A percentile compares a stretch with the other conserved stretches of the same genome.
These are phyloP conservation scores for Saguinus midas DNA, from an alignment of 2,113 vertebrate genomes.

Conservation along the genomic window DNA sequence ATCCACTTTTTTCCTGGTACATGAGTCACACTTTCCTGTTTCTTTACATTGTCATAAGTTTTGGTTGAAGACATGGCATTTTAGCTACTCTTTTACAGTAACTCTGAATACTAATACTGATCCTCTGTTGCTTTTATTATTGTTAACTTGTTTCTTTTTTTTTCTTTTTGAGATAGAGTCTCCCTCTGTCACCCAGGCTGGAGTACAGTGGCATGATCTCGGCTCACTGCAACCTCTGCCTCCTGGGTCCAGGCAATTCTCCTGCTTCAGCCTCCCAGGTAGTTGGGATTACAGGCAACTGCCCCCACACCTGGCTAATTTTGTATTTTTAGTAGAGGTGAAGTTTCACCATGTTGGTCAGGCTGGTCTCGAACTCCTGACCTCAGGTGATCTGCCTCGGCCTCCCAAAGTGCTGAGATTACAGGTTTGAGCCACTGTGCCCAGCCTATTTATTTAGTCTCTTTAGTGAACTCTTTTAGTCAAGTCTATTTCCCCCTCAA, in stretches of 20 bases:
- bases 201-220: no score
- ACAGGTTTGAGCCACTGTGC: no score
- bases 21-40: neutral
- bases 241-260: no score
- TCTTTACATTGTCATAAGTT: neutral
- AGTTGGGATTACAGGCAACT: no score
- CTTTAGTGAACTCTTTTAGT: neutral
- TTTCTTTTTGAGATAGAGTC: neutral
- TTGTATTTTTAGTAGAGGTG: no score
- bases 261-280: no score
- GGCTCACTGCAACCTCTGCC: no score
- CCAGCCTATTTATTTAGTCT: neutral
- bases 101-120: neutral
- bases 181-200: no score
- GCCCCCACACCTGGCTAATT: no score
- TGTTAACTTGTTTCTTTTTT: neutral
- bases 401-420: no score
- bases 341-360: no score
- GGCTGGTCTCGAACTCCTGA: neutral
- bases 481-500: neutral
- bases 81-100: neutral
- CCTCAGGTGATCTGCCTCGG: no score
- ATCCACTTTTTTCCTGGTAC: neutral
- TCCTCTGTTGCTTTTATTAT: neutral
- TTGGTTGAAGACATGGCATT: neutral